These are phyloP conservation scores for Napeogenes sylphis DNA, from an alignment of 2,888 invertebrate genomes.

Conservation along the genomic window DNA sequence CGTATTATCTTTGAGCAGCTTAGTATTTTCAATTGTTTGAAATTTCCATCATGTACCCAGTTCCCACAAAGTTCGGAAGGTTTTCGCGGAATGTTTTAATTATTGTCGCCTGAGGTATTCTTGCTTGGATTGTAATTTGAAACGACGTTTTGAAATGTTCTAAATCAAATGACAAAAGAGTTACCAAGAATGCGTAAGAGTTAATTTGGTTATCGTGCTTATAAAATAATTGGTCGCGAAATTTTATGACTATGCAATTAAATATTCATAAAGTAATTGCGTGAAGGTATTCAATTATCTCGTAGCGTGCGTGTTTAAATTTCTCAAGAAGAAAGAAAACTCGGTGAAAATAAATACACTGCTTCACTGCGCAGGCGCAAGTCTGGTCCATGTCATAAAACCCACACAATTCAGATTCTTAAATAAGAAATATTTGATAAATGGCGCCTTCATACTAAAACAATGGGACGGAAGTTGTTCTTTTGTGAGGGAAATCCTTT, in stretches of 20 bases:
- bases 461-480: conserved; percentile 51
- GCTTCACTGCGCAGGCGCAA: conserved; percentile 52
- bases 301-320: conserved; percentile 59
- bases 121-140: background rate
- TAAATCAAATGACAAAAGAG: conserved; percentile 6
- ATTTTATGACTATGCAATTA: conserved; percentile 35
- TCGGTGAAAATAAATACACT: conserved; percentile 65
- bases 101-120: conserved; percentile 5
- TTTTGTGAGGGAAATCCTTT: conserved; percentile 37
- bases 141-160: background rate
- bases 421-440: conserved; percentile 38
- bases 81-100: conserved; percentile 41
- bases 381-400: conserved; percentile 10
- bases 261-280: conserved; percentile 61
- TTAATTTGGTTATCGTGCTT: conserved; percentile 15
- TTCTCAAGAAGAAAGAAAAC: conserved; percentile 69
- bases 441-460: conserved; percentile 38
- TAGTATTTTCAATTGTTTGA: conserved; percentile 49
- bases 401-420: background rate
- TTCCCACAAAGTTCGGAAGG: conserved; percentile 56
- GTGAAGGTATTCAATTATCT: conserved; percentile 71
- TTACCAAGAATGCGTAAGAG: conserved; percentile 5
- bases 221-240: conserved; percentile 29
- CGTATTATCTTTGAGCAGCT: conserved; percentile 33
- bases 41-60: conserved; percentile 66